These are phyloP conservation scores for Apodemus agrarius DNA, from an alignment of 2,797 vertebrate genomes.

Conservation along the genomic window DNA sequence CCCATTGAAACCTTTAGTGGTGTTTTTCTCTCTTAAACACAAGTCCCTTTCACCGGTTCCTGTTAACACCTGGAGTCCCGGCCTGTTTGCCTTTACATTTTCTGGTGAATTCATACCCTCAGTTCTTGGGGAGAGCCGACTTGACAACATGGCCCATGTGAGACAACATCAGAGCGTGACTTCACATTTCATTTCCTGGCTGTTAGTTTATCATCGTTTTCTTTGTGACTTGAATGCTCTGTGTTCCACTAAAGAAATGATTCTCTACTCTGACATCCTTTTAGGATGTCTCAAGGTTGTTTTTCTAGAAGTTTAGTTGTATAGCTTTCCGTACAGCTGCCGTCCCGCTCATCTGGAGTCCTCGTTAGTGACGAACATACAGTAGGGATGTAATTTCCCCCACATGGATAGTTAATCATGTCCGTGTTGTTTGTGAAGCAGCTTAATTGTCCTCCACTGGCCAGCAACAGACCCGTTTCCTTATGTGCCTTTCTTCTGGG, in stretches of 20 bases:
- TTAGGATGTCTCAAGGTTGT: not conserved
- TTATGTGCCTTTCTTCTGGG: not conserved
- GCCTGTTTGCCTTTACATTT: not conserved
- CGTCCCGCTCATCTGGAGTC: not conserved
- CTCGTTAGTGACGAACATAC: not conserved
- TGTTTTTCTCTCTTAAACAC: not conserved
- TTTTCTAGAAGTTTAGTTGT: slow-evolving; percentile 5
- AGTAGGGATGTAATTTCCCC: slow-evolving; percentile 18
- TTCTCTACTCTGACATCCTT: not conserved
- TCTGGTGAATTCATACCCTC: not conserved
- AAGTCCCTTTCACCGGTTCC: not conserved
- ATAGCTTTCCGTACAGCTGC: not conserved
- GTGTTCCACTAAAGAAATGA: not conserved
- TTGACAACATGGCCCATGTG: not conserved
- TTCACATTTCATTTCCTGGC: slow-evolving; percentile 6
- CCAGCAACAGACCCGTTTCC: not conserved
- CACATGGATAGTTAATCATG: slow-evolving; percentile 51
- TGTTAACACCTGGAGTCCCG: not conserved
- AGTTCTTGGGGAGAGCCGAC: not conserved
- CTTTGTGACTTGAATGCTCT: not conserved
- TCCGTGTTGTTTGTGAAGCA: slow-evolving; percentile 26
- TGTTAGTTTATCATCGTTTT: not conserved
- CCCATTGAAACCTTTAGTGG: not conserved
- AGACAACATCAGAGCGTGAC: not conserved
- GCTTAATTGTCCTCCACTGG: slow-evolving; percentile 34